Evolutionary conservation across 2,888 invertebrate species (phyloP), one percentile per base, ranked within the genome.

Genomic region (Steromphala cineraria): DNA sequence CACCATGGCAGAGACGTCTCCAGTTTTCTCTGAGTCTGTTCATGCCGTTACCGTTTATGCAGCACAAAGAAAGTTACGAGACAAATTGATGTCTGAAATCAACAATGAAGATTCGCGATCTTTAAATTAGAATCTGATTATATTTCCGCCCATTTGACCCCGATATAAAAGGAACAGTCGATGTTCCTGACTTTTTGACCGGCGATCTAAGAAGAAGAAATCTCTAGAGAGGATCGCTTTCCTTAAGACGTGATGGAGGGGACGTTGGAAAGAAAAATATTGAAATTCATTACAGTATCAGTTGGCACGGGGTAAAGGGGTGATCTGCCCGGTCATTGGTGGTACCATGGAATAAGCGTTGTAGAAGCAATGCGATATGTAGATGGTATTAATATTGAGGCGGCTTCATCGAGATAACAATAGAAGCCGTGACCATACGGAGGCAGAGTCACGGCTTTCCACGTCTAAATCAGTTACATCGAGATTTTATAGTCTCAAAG

Each of bases 391-490:
- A 71, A 71, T 71, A 71, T 71, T 71, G 36, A 36, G 36, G 17
- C 19, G 71, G 19, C 15, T 71, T 40, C 71, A 10, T 19, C 19
- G 71, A 19, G 28, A 19, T 71, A 71, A 71, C 36, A 71, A 71
- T 36, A 19, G 36, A 17, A 40, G 2, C 19, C 71, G 71, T 71
- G 71, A 71, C 71, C 71, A 71, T 71, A 71, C 40, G 15, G 40
- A 36, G 13, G 15, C 36, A 40, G 36, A 71, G 71, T 71, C 71
- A 71, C 71, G 71, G 36, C 36, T 71, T 71, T 36, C 19, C 28
- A 36, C 36, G 40, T 71, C 71, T 71, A 71, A 71, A 71, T 71
- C 71, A 71, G 71, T 71, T 71, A 71, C 71, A 71, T 71, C 71
- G 36, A 40, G 71, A 71, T 71, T 36, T 40, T 71, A 19, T 36